Evolutionary conservation across 2,113 vertebrate genomes (phyloP).

Genomic region (Caranx ignobilis): DNA sequence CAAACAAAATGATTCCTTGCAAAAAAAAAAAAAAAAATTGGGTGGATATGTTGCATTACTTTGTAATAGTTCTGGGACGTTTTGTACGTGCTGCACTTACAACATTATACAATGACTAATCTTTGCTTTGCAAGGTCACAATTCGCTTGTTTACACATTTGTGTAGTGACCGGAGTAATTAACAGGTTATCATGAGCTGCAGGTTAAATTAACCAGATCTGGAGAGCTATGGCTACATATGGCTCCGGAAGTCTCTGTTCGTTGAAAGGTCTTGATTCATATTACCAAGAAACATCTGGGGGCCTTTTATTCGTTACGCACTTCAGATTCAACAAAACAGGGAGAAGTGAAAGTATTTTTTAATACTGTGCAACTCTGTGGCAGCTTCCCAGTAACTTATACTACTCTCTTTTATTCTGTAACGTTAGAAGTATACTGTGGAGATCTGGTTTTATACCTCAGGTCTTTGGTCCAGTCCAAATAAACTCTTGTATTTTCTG

Average conservation of each 20-base stretch:
- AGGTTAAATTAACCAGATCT: background rate
- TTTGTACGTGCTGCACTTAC: background rate
- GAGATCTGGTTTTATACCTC: background rate
- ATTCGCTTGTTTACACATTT: background rate
- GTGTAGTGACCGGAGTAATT: background rate
- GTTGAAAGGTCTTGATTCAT: background rate
- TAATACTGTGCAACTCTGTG: background rate
- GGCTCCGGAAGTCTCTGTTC: background rate
- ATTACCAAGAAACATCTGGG: constrained; percentile 12
- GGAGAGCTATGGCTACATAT: background rate
- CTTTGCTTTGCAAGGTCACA: background rate
- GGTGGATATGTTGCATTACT: background rate
- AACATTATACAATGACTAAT: constrained; percentile 1
- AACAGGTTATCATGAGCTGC: background rate
- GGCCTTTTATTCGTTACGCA: background rate
- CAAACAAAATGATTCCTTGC: background rate
- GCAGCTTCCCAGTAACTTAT: background rate
- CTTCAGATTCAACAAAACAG: background rate
- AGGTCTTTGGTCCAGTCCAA: background rate
- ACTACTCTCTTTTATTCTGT: background rate
- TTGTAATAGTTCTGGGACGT: background rate
- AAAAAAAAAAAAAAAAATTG: background rate
- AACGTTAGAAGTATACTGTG: background rate
- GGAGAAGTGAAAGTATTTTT: background rate
- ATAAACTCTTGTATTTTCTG: background rate